A percentile compares a stretch with the other conserved stretches of the same genome.
Conservation (phyloP, 64 coral and sea anemone genomes). For the Pachyseris speciosa region DNA sequence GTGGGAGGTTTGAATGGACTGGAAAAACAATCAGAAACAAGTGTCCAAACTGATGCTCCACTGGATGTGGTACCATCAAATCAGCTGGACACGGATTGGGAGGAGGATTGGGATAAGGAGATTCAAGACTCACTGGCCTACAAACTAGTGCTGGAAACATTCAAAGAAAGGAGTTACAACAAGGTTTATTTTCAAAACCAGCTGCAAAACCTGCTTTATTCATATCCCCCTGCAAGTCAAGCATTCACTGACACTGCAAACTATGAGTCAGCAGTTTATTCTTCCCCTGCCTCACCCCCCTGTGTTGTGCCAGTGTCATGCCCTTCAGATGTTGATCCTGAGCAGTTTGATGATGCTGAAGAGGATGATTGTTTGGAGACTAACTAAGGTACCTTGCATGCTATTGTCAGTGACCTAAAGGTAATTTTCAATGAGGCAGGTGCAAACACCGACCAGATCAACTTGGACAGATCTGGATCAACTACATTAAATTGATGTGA, state of each 20-base stretch:
- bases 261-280: conserved; percentile 77
- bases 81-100: background rate
- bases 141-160: conserved; percentile 19
- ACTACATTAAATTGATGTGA: too few species aligned
- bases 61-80: background rate
- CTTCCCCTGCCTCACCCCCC: background rate
- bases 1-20: background rate
- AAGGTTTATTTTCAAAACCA: conserved; percentile 61
- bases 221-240: conserved; percentile 86
- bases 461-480: too few species aligned
- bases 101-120: conserved; percentile 96
- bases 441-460: too few species aligned
- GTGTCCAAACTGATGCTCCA: too few species aligned
- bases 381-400: background rate
- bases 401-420: too few species aligned
- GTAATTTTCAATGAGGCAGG: too few species aligned
- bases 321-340: background rate
- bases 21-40: background rate
- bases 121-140: conserved; percentile 55
- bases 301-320: background rate
- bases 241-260: conserved; percentile 77
- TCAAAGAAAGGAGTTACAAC: background rate
- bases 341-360: conserved; percentile 99
- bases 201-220: conserved; percentile 75
- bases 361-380: background rate